A percentile compares a stretch with the other conserved stretches of the same genome.
These are phyloP conservation scores for Plusia festucae DNA, from an alignment of 2,888 invertebrate species.

Conservation along the genomic window DNA sequence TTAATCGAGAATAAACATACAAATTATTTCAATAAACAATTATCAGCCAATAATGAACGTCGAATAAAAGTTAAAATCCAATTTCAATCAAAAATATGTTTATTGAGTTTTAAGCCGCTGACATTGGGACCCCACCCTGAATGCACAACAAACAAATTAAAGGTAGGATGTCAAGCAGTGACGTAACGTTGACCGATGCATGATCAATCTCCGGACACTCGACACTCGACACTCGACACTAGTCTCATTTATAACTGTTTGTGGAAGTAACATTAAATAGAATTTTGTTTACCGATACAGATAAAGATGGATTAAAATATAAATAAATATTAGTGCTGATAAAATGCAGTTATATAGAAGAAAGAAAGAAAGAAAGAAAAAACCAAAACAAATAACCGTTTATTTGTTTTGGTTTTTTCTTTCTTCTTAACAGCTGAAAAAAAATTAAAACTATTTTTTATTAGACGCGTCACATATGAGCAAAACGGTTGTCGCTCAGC, in stretches of 20 bases:
- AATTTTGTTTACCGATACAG: background rate
- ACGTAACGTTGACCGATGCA: slow-evolving; percentile 20
- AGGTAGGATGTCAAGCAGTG: slow-evolving; percentile 9
- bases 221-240: slow-evolving; percentile 34
- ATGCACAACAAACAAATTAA: slow-evolving; percentile 10
- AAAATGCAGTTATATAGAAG: background rate
- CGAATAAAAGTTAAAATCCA: background rate
- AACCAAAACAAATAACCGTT: too few species aligned
- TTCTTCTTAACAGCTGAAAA: too few species aligned
- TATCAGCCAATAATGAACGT: slow-evolving; percentile 1
- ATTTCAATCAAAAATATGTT: too few species aligned
- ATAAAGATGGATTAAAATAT: too few species aligned
- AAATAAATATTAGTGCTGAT: too few species aligned
- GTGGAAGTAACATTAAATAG: background rate
- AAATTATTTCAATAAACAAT: too few species aligned
- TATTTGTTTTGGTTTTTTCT: too few species aligned
- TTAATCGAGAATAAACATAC: too few species aligned
- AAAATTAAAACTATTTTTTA: too few species aligned
- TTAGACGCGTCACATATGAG: too few species aligned
- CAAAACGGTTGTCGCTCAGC: too few species aligned
- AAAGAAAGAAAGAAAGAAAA: too few species aligned
- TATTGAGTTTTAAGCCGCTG: background rate
- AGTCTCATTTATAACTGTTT: background rate
- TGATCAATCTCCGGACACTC: background rate
- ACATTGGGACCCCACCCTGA: slow-evolving; percentile 8